Conservation (phyloP, 2,888 invertebrate species). For the Smittia aterrima region DNA sequence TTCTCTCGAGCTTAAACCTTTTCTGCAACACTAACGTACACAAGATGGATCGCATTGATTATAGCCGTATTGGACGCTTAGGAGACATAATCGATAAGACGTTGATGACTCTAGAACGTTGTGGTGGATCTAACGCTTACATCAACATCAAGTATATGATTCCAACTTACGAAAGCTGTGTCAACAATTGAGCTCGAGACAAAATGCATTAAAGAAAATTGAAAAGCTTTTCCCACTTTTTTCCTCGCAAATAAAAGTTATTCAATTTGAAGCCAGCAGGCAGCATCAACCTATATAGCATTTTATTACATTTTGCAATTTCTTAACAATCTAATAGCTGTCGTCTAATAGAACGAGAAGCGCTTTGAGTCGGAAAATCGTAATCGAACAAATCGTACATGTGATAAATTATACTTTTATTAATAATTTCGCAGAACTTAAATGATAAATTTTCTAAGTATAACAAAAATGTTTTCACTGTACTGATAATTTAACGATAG, state of each 20-base stretch:
- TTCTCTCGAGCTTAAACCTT: slow-evolving; percentile 83
- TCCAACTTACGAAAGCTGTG: slow-evolving; percentile 94
- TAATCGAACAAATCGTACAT: not conserved
- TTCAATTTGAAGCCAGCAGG: not conserved
- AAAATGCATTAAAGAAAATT: slow-evolving; percentile 24
- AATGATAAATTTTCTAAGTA: too few relatives aligned
- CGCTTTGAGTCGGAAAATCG: not conserved
- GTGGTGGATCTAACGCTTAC: slow-evolving; percentile 93
- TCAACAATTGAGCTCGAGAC: slow-evolving; percentile 58
- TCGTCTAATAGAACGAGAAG: not conserved
- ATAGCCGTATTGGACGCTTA: slow-evolving; percentile 78
- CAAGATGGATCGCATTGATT: slow-evolving; percentile 84
- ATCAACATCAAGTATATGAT: slow-evolving; percentile 98
- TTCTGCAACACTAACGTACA: slow-evolving; percentile 69
- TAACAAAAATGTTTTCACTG: too few relatives aligned
- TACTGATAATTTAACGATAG: not conserved
- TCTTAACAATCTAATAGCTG: not conserved
- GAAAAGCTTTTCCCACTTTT: not conserved
- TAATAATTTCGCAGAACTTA: not conserved
- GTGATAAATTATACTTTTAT: too few relatives aligned
- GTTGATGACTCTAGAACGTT: slow-evolving; percentile 81
- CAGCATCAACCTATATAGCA: not conserved
- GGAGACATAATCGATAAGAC: slow-evolving; percentile 92
- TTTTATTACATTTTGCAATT: not conserved
- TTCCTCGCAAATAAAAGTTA: not conserved